A percentile compares a stretch with the other conserved stretches of the same genome.
phyloP scores from a whole-genome alignment of 1,140 invertebrate species.

The Nylanderia fulva region DNA sequence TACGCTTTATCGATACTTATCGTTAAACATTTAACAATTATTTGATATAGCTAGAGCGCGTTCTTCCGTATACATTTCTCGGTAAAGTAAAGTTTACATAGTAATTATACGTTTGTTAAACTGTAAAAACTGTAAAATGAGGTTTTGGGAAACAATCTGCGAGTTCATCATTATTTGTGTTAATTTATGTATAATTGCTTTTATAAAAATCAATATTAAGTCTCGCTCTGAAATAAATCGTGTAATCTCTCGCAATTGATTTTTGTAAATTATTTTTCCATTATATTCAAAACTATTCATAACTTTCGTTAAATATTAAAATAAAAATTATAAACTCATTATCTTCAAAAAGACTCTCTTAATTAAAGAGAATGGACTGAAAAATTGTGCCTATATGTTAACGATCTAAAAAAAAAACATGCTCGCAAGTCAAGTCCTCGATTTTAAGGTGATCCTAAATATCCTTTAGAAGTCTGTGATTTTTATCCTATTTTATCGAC shows the following conservation, averaged over 20 bases:
- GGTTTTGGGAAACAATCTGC: background rate
- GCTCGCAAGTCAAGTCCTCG: background rate
- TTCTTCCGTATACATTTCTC: background rate
- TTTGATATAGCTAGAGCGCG: background rate
- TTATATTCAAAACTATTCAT: no score
- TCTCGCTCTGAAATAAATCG: background rate
- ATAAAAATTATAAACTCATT: background rate
- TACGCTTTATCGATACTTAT: background rate
- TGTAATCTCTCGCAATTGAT: background rate
- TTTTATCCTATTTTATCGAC: no score
- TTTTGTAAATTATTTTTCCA: no score
- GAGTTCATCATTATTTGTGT: background rate
- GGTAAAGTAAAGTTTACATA: background rate
- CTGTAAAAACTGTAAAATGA: background rate
- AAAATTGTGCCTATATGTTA: no score
- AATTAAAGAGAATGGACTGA: background rate
- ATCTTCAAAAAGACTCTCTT: background rate
- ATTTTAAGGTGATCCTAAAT: no score
- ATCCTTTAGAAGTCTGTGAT: no score
- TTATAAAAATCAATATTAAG: background rate
- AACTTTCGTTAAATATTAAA: background rate
- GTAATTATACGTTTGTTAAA: background rate
- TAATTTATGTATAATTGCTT: slow-evolving; percentile 4
- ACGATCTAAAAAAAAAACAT: background rate
- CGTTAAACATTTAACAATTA: background rate